A percentile compares a stretch with the other conserved stretches of the same genome.
Conservation (phyloP, 2,797 vertebrate species). For the Borostomias antarcticus region DNA sequence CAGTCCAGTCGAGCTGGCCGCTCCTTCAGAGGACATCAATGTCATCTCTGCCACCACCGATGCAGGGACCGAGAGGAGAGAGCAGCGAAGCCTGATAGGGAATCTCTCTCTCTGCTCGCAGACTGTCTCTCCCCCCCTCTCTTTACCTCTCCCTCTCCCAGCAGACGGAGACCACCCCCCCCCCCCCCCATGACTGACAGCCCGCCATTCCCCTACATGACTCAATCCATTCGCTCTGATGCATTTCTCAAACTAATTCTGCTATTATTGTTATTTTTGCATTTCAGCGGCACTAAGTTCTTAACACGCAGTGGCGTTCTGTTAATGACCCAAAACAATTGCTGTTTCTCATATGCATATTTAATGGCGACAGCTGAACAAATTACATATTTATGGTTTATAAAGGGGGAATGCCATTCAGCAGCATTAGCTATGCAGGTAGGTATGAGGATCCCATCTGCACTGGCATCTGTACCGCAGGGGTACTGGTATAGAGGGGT, state of each 20-base stretch:
- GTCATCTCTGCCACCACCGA: slow-evolving; percentile 39
- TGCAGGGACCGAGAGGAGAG: slow-evolving; percentile 18
- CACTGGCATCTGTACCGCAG: slow-evolving; percentile 92
- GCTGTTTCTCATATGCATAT: slow-evolving; percentile 97
- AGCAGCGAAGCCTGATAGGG: neutral
- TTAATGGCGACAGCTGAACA: slow-evolving; percentile 99
- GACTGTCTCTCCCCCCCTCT: neutral
- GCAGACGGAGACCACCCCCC: neutral
- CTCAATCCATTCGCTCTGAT: slow-evolving; percentile 50
- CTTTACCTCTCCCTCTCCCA: neutral
- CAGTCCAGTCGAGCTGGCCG: slow-evolving; percentile 11
- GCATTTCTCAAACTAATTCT: slow-evolving; percentile 40
- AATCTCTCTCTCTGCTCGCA: slow-evolving; percentile 11
- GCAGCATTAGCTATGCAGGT: slow-evolving; percentile 94
- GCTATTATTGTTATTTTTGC: slow-evolving; percentile 50
- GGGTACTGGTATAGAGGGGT: slow-evolving; percentile 88
- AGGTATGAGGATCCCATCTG: slow-evolving; percentile 96
- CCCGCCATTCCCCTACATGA: slow-evolving; percentile 24
- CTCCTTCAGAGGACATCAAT: slow-evolving; percentile 44
- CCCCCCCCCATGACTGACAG: slow-evolving; percentile 14
- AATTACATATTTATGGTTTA: slow-evolving; percentile 99
- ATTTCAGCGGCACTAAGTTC: slow-evolving; percentile 54
- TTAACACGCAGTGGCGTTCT: slow-evolving; percentile 87
- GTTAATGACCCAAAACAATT: slow-evolving; percentile 90
- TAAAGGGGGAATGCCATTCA: slow-evolving; percentile 88